Conservation (phyloP, 2,113 vertebrate genomes). For the Mus musculus region GRCm39 chr3:24659001-24659500, state of each 20-base stretch:
- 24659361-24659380: constrained; percentile 18
- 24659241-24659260: background rate
- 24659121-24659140: background rate
- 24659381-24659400: constrained; percentile 10
- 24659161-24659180: background rate
- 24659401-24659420: constrained; percentile 11
- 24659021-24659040: background rate
- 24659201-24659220: constrained; percentile 15
- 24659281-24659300: background rate
- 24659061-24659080: background rate
- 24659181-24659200: background rate
- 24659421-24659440: constrained; percentile 44
- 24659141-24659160: background rate
- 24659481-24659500: constrained; percentile 53
- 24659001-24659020: background rate
- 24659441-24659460: constrained; percentile 48
- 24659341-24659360: constrained; percentile 36
- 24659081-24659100: background rate
- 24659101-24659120: background rate
- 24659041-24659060: background rate
- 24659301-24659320: background rate
- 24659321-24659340: background rate
- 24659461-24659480: constrained; percentile 35
- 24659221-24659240: background rate
- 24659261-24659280: background rate